These are phyloP conservation scores for Phoxinus dragarum DNA, from an alignment of 2,797 vertebrate genomes.

Conservation along the genomic window DNA sequence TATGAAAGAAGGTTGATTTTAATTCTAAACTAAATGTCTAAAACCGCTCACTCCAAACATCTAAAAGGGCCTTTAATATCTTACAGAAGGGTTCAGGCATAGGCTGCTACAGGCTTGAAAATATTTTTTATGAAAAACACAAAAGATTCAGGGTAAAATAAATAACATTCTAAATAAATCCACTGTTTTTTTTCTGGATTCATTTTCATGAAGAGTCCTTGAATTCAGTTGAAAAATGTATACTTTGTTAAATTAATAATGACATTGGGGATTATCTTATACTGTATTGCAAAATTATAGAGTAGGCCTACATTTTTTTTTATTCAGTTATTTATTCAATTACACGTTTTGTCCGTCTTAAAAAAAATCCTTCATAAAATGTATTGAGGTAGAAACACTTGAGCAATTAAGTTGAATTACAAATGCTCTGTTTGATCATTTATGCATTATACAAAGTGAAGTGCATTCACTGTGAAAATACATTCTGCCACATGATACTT, in stretches of 20 bases:
- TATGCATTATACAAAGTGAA: background rate
- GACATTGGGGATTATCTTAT: background rate
- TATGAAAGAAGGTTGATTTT: background rate
- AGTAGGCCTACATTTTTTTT: background rate
- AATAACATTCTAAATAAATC: background rate
- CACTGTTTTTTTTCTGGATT: background rate
- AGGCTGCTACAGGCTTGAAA: background rate
- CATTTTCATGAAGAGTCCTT: background rate
- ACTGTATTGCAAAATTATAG: background rate
- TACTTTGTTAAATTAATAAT: background rate
- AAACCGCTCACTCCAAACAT: background rate
- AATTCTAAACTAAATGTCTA: background rate
- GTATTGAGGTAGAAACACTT: background rate
- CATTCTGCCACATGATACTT: background rate
- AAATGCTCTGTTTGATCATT: background rate
- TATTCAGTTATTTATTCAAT: background rate
- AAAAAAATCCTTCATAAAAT: background rate
- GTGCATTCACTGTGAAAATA: constrained; percentile 2
- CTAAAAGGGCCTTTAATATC: background rate
- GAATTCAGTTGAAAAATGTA: background rate
- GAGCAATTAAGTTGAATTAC: background rate
- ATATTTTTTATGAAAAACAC: background rate
- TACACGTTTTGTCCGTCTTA: background rate
- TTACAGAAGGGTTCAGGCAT: background rate
- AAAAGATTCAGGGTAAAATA: background rate